Evolutionary conservation across 2,113 vertebrate genomes (phyloP), one percentile per base, ranked within the genome.

Genomic region (Esox niger): DNA sequence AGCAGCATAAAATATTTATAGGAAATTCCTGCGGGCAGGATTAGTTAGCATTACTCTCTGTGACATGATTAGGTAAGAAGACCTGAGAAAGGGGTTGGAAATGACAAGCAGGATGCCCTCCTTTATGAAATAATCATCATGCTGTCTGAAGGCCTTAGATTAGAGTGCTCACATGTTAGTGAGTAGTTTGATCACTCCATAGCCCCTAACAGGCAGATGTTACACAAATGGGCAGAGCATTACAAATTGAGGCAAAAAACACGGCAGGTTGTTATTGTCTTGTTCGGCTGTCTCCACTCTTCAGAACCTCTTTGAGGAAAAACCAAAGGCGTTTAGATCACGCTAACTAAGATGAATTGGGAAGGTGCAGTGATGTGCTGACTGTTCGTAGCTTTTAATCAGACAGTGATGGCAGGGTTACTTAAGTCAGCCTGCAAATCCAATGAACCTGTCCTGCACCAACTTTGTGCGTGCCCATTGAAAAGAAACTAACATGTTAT

Each of bases 301-400:
- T n/a, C n/a, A n/a, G n/a, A n/a, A n/a, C n/a, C n/a, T n/a, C n/a
- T 72, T 76, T 82, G 66, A 77, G 20, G 59, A 46, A 54, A 35
- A 71, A 63, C 62, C 76, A 73, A 82, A 71, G 72, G 60, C 20
- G 33, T 55, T 57, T 57, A 13, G 6, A 25, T 27, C 54, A 10
- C 13, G 55, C 17, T 43, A 4, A 43, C 25, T 57, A 57, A 57
- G 9, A 57, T 6, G 25, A 57, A 29, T 23, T 15, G 11, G 38
- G 13, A 43, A 43, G 38, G 38, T 43, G 25, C 8, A 17, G 10
- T 43, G 33, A 17, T 25, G 8, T 26, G 17, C 1, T 3, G 21
- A 10, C 10, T 56, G 72, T 82, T 79, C 83, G 85, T 84, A 79
- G 75, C 38, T 49, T 29, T 56, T 68, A 55, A 73, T 76, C 75